Evolutionary conservation across 92 coral and sea anemone species (phyloP).

Genomic region (Umimayanthus chanpuru): DNA sequence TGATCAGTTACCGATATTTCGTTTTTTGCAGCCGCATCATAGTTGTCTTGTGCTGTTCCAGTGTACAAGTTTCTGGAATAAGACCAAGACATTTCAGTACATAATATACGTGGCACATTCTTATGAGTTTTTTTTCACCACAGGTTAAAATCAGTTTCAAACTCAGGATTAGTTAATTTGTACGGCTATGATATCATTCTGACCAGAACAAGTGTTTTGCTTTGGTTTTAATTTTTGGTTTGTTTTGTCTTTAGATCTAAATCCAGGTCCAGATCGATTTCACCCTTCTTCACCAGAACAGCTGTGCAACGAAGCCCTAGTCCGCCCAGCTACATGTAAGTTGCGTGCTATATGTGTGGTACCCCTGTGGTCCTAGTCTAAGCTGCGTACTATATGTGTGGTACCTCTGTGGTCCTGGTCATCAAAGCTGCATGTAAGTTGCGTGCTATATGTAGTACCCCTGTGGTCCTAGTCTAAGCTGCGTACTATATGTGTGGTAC

Average conservation of each 20-base stretch:
- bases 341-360: not conserved
- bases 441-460: not conserved
- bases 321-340: constrained; percentile 85
- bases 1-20: no score
- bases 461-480: not conserved
- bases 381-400: no score
- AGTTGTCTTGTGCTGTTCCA: no score
- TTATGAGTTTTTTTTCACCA: no score
- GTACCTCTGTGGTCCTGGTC: no score
- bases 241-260: constrained; percentile 52
- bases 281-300: constrained; percentile 67
- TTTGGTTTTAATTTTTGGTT: not conserved
- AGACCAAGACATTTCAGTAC: not conserved
- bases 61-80: not conserved
- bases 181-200: not conserved
- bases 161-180: no score
- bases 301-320: constrained; percentile 76
- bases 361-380: not conserved
- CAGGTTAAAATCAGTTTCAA: not conserved
- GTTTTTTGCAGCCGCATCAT: no score
- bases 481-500: no score
- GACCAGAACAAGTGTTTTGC: not conserved
- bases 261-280: constrained; percentile 67
- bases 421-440: constrained; percentile 79
- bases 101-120: not conserved